phyloP scores from a whole-genome alignment of 2,113 vertebrate genomes.

The Halcyon malimbica region DNA sequence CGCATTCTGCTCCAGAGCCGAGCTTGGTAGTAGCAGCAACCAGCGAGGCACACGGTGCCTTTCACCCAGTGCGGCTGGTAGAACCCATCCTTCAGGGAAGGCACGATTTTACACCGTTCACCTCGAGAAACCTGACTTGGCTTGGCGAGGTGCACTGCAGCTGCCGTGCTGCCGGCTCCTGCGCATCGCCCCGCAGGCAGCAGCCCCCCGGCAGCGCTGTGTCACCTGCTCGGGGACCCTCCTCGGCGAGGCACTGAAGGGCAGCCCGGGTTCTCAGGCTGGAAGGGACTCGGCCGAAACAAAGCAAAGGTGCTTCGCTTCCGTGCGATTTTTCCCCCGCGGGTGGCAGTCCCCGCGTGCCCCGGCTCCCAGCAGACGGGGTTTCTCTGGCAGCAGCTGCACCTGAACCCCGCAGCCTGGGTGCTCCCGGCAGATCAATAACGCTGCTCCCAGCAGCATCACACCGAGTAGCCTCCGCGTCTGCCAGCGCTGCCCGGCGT shows the following conservation, averaged over 20 bases:
- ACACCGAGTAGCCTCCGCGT: neutral
- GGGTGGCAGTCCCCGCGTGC: neutral
- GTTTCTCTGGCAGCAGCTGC: neutral
- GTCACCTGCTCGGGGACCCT: neutral
- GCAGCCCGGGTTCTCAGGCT: neutral
- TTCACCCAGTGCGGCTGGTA: neutral
- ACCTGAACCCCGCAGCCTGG: slow-evolving; percentile 12
- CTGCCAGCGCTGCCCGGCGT: neutral
- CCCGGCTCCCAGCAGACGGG: neutral
- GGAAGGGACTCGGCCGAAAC: neutral
- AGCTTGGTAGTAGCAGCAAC: neutral
- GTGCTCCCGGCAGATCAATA: neutral
- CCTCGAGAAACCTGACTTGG: neutral
- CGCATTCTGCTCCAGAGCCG: neutral
- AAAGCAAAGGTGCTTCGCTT: neutral
- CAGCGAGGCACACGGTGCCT: neutral
- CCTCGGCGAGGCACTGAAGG: neutral
- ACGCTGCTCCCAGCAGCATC: neutral
- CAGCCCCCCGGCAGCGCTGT: neutral
- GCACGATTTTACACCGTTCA: neutral
- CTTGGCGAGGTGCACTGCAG: neutral
- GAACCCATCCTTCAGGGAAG: neutral
- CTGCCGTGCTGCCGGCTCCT: neutral
- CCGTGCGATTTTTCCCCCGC: neutral
- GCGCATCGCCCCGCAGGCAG: neutral